Base-by-base conservation (phyloP, 2,113 vertebrate genomes). In the Hippocampus barbouri region DNA sequence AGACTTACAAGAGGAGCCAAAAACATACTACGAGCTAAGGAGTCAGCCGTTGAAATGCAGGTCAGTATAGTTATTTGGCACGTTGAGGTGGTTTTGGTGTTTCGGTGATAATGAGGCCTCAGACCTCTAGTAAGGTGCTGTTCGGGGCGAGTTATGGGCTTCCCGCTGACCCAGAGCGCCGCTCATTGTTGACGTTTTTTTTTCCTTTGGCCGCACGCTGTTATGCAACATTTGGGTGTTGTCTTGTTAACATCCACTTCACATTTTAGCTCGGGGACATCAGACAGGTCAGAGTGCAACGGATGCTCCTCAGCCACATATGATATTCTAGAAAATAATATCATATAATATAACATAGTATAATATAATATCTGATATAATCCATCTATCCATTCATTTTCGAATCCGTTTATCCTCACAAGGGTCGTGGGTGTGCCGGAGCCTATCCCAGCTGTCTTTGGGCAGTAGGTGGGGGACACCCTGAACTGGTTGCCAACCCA, bases 1-100 rank as follows among this genome's bases (percentile, higher is more conserved):
- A 85, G 96, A 98, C 89, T 95, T 96, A 84, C 94, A 95, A 76
- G 95, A 97, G 86, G 96, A 98, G 75, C 95, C 96, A 49, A 98
- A 98, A 91, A 97, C 95, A 69, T 97, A 97, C 85, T 98, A 98
- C 91, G 96, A 98, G 90, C 86, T 98, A 89, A 98, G 96, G 91
- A 98, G 96, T 87, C 96, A 97, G 77, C 96, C 96, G 18, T 82
- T 97, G 76, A 94, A 93, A 88, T 94, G 91, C 95, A 97, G 96
- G 95, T 97, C 93, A 93, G 94, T 91, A 38, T 38, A 83, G 88
- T 89, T 91, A 90, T 87, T 84, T 86, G 69, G 82, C 85, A 81
- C 59, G 68, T 72, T 71, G 78, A 51, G 69, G 81, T 66, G 74
- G 74, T 68, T 81, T 85, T 87, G 45, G 75, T 69, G 72, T 79